Evolutionary conservation across 2,113 vertebrate genomes (phyloP).

Genomic region (Tinamus guttatus): DNA sequence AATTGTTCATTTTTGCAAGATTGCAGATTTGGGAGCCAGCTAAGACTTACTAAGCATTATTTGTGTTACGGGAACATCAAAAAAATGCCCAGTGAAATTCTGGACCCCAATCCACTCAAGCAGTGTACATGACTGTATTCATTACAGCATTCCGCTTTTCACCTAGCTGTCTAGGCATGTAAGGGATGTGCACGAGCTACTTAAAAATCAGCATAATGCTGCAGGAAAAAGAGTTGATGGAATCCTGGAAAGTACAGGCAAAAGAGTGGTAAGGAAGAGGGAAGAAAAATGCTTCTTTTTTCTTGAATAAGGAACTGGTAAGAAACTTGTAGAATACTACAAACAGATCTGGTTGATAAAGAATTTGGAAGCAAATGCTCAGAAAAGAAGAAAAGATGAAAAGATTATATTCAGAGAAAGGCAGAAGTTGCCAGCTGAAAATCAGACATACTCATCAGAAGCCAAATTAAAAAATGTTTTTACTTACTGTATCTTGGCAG

Average conservation of each 20-base stretch:
- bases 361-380: background rate
- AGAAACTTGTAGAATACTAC: background rate
- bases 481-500: background rate
- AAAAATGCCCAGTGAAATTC: background rate
- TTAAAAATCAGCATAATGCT: background rate
- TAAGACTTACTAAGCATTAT: background rate
- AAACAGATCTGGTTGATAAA: background rate
- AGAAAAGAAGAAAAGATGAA: background rate
- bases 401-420: background rate
- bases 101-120: background rate
- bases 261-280: background rate
- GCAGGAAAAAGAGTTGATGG: background rate
- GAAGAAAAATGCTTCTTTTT: background rate
- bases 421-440: background rate
- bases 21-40: background rate
- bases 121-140: background rate
- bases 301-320: background rate
- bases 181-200: background rate
- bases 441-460: background rate
- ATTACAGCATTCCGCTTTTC: background rate
- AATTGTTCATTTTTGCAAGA: background rate
- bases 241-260: background rate
- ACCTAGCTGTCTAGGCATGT: conserved; percentile 6
- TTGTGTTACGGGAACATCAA: background rate
- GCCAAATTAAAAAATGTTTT: background rate